Evolutionary conservation across 2,888 invertebrate genomes (phyloP).

Genomic region (Synergus umbraculus): DNA sequence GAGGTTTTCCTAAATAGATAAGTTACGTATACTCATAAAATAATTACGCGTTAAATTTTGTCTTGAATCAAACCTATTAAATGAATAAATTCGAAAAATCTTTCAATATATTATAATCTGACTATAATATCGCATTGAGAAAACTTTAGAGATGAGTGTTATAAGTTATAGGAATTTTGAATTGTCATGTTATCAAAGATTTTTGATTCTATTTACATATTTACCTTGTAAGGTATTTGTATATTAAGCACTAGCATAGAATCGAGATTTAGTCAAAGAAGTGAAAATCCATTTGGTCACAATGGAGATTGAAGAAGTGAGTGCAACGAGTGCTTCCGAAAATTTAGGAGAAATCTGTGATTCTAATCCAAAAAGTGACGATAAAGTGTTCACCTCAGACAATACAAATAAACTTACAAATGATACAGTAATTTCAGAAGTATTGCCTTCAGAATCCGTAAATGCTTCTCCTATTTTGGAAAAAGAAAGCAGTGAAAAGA

Average conservation of each 20-base stretch:
- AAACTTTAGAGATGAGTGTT: background rate
- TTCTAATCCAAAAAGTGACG: slow-evolving; percentile 1
- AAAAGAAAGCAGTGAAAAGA: background rate
- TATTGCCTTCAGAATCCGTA: background rate
- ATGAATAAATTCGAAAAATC: background rate
- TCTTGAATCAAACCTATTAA: background rate
- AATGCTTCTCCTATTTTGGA: background rate
- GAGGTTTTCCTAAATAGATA: background rate
- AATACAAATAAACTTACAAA: background rate
- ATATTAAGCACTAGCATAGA: background rate
- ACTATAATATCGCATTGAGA: background rate
- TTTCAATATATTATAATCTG: background rate
- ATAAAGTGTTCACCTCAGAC: background rate
- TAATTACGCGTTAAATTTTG: background rate
- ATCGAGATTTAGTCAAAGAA: background rate
- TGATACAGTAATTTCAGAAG: background rate
- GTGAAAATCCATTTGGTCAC: background rate
- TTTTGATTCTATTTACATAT: background rate
- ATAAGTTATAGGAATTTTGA: background rate
- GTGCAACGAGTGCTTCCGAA: background rate
- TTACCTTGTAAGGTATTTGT: background rate
- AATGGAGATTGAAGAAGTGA: slow-evolving; percentile 2
- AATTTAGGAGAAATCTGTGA: background rate
- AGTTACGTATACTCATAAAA: too few relatives aligned
- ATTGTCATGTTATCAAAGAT: too few relatives aligned